These are phyloP conservation scores for Chinchilla lanigera DNA, from an alignment of 2,113 vertebrate species.

Conservation along the genomic window DNA sequence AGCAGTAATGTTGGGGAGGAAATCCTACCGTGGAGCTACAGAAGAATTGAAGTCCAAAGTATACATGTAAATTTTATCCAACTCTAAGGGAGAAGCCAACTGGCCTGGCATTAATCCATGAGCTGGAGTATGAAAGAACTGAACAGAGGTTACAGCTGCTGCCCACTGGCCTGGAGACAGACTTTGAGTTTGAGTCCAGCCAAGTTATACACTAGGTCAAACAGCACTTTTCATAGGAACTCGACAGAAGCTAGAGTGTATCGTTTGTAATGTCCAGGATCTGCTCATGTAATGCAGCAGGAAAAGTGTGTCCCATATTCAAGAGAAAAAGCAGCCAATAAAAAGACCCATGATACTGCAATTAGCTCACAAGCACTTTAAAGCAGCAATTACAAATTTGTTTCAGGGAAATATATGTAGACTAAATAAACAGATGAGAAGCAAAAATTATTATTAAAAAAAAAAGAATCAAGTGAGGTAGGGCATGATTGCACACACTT, in stretches of 20 bases:
- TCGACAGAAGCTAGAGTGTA: neutral
- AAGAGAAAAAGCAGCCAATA: neutral
- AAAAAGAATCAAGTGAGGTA: neutral
- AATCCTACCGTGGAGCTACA: neutral
- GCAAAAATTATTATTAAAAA: neutral
- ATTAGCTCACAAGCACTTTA: neutral
- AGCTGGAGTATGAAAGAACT: neutral
- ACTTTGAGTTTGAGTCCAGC: neutral
- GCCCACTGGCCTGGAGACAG: neutral
- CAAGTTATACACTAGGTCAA: neutral
- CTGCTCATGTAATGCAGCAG: neutral
- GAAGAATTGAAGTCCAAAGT: neutral
- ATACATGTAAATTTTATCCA: neutral
- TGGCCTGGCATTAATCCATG: neutral
- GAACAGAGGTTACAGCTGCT: neutral
- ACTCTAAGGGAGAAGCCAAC: neutral
- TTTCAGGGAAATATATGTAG: neutral
- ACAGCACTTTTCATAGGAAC: neutral
- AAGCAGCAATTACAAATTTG: neutral
- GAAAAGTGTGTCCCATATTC: neutral
- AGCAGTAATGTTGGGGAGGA: neutral
- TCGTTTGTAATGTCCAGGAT: neutral
- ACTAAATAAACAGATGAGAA: slow-evolving; percentile 26
- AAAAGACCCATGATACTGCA: neutral
- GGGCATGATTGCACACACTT: neutral